Conservation (phyloP, 2,113 vertebrate species). For the Numida meleagris region DNA sequence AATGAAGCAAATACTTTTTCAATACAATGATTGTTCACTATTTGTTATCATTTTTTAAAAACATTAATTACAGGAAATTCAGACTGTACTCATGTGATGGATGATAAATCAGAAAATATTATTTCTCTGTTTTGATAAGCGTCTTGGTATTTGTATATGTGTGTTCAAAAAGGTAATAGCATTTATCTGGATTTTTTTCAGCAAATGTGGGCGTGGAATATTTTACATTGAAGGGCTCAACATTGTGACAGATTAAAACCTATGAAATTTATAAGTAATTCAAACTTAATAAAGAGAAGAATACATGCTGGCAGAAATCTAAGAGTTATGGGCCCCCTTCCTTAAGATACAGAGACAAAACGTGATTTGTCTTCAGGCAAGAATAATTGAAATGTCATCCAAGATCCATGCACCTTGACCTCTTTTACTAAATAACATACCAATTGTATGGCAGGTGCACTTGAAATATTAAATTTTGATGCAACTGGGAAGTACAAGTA, state of each 20-base stretch:
- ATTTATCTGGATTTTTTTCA: constrained; percentile 31
- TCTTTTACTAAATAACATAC: not conserved
- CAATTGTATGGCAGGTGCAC: not conserved
- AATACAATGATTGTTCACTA: not conserved
- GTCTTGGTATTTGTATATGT: not conserved
- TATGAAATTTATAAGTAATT: constrained; percentile 40
- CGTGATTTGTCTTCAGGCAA: constrained; percentile 31
- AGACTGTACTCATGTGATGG: not conserved
- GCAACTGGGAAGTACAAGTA: not conserved
- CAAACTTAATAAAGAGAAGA: constrained; percentile 10
- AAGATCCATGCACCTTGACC: constrained; percentile 27
- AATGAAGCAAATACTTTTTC: not conserved
- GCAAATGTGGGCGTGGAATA: not conserved
- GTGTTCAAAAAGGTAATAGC: not conserved
- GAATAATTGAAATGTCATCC: constrained; percentile 12
- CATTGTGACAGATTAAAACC: not conserved
- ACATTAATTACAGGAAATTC: not conserved
- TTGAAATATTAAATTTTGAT: constrained; percentile 53
- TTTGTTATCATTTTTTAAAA: not conserved
- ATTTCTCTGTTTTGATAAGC: constrained; percentile 4
- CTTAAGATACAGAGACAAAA: not conserved
- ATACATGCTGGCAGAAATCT: not conserved
- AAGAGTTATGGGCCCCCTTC: not conserved
- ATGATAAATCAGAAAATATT: not conserved
- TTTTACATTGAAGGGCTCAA: constrained; percentile 4